Percentiles rank a stretch among this genome's conserved stretches.
Conservation (phyloP, 2,113 vertebrate genomes). For the Lycaon pictus region DNA sequence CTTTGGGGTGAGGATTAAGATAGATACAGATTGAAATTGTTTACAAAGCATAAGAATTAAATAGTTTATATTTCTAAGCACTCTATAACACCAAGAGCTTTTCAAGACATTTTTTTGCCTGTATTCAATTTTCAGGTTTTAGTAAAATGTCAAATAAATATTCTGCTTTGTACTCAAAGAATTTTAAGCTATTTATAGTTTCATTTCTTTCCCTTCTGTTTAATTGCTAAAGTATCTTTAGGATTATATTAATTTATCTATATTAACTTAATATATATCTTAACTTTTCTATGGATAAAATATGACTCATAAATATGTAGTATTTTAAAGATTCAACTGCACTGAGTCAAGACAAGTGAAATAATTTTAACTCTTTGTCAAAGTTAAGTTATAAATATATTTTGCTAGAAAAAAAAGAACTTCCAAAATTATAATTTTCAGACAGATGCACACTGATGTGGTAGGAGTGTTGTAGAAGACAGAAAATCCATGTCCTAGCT, state of each 20-base stretch:
- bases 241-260: background rate
- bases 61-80: background rate
- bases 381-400: slow-evolving; percentile 19
- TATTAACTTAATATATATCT: slow-evolving; percentile 16
- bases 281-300: slow-evolving; percentile 44
- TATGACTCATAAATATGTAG: slow-evolving; percentile 5
- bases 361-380: slow-evolving; percentile 37
- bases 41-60: slow-evolving; percentile 4
- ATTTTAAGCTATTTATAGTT: background rate
- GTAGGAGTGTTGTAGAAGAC: background rate
- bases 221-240: background rate
- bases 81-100: background rate
- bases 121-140: slow-evolving; percentile 38
- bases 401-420: background rate
- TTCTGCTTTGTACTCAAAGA: background rate
- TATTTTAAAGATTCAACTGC: background rate
- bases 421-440: slow-evolving; percentile 4
- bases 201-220: slow-evolving; percentile 25
- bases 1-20: background rate
- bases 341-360: background rate
- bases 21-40: background rate
- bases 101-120: background rate
- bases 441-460: background rate
- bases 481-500: background rate
- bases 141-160: slow-evolving; percentile 36